Base-by-base conservation (phyloP, 2,113 vertebrate species). In the Delphinapterus leucas region DNA sequence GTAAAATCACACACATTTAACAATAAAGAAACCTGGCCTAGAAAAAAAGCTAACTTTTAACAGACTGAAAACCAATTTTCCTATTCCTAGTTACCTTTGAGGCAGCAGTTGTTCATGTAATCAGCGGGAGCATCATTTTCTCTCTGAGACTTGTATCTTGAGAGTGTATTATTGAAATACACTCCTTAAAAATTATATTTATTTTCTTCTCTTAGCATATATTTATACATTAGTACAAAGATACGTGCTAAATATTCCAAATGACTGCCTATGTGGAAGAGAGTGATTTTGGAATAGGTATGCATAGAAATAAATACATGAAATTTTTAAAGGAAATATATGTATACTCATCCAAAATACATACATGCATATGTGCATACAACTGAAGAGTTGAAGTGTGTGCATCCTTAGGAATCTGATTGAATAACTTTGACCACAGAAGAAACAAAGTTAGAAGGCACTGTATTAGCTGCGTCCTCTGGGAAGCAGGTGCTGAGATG, bases 311-410 rank as follows among this genome's bases (percentile, higher is more conserved):
- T 25, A 77, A 80, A 9, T 20, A 8, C 3, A 31, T 12, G 9
- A 47, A 80, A 61, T 33, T 90, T 9, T 31, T 38, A 84, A 68
- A 73, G 6, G 47, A 84, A 71, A 20, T 55, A n/a, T 9, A 28
- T 38, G 49, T 76, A 47, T 4, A 71, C 5, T 55, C 17, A 76
- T 20, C 14, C 25, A 21, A 63, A 92, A 77, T 63, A 31, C 2
- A 70, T 47, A 23, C 0, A 14, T 76, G 5, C 2, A 9, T 53
- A 23, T 2, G 7, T 2, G 6, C 6, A 4, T 53, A 38, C 8
- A 94, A 3, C 31, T 23, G 5, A 25, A 63, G 4, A 41, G 18
- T 60, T 88, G 63, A 84, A 10, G 25, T 80, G 9, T 23, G 20
- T 49, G 38, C 21, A 28, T 55, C n/a, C 5, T 60, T 41, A 79